Conservation (phyloP, 2,113 vertebrate species). For the Gymnogyps californianus region DNA sequence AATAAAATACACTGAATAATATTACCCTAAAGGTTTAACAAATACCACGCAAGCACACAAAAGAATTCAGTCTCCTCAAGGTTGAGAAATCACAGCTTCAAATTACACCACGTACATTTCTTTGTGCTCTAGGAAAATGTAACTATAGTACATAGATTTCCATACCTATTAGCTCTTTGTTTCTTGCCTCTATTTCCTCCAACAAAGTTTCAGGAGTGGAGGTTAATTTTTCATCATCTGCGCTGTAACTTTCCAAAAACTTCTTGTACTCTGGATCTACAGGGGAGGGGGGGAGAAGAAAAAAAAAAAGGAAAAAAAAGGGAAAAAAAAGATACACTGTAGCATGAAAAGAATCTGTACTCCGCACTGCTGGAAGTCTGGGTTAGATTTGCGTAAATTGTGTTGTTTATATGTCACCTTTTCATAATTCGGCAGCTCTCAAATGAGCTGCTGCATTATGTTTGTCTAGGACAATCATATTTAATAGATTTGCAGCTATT, state of each 20-base stretch:
- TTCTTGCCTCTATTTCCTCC: conserved; percentile 96
- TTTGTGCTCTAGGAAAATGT: neutral
- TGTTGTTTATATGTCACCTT: neutral
- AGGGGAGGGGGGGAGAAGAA: accelerated
- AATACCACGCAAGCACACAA: neutral
- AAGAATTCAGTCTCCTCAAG: neutral
- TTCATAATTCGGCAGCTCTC: neutral
- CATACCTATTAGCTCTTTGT: conserved; percentile 94
- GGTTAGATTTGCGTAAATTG: neutral
- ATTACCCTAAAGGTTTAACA: neutral
- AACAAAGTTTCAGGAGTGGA: conserved; percentile 94
- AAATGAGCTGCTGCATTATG: neutral
- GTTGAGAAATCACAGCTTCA: neutral
- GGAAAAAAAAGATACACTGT: neutral
- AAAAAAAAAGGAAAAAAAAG: accelerated
- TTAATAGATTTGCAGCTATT: neutral
- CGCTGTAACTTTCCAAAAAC: conserved; percentile 92
- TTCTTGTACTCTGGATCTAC: conserved; percentile 95
- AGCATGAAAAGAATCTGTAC: neutral
- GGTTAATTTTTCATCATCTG: conserved; percentile 92
- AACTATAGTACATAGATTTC: neutral
- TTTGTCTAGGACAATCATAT: neutral
- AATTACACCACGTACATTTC: neutral
- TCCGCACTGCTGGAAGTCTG: neutral
- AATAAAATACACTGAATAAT: neutral